These are phyloP conservation scores for Caenorhabditis sulstoni DNA, from an alignment of 2,888 invertebrate genomes.

Conservation along the genomic window DNA sequence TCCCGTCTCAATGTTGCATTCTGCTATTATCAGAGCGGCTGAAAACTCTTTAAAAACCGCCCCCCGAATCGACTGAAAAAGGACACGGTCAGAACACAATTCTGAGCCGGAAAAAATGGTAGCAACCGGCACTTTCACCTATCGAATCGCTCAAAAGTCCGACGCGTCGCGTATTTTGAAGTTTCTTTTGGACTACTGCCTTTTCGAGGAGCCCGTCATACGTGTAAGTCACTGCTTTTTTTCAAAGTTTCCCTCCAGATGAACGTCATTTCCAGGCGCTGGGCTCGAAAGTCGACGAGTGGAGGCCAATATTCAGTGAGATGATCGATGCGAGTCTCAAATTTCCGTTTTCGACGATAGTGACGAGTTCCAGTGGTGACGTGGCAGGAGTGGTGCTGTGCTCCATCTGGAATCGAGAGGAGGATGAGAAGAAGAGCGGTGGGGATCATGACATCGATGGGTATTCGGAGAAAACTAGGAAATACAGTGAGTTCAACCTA, in stretches of 20 bases:
- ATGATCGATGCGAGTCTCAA: constrained; percentile 23
- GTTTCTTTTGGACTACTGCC: constrained; percentile 25
- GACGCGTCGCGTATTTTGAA: constrained; percentile 25
- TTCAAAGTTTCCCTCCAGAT: not conserved
- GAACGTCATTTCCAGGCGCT: constrained; percentile 28
- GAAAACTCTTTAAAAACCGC: too few relatives aligned
- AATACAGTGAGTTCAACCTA: not conserved
- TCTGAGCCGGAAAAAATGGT: too few relatives aligned
- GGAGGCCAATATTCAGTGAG: constrained; percentile 17
- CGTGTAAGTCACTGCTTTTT: constrained; percentile 18
- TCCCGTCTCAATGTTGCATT: too few relatives aligned
- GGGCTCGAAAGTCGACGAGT: constrained; percentile 1
- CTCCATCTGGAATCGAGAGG: constrained; percentile 34
- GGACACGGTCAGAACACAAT: too few relatives aligned
- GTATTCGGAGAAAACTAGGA: not conserved
- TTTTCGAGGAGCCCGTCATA: constrained; percentile 31
- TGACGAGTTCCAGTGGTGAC: constrained; percentile 11
- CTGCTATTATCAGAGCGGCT: too few relatives aligned
- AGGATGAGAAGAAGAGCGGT: constrained; percentile 2
- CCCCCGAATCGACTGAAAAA: too few relatives aligned
- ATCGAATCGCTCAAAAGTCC: constrained; percentile 21
- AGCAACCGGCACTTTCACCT: constrained; percentile 16
- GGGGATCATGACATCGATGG: not conserved
- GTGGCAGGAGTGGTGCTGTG: constrained; percentile 42
- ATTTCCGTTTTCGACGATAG: constrained; percentile 44